phyloP scores from a whole-genome alignment of 2,113 vertebrate species.

The Dasyornis broadbenti region DNA sequence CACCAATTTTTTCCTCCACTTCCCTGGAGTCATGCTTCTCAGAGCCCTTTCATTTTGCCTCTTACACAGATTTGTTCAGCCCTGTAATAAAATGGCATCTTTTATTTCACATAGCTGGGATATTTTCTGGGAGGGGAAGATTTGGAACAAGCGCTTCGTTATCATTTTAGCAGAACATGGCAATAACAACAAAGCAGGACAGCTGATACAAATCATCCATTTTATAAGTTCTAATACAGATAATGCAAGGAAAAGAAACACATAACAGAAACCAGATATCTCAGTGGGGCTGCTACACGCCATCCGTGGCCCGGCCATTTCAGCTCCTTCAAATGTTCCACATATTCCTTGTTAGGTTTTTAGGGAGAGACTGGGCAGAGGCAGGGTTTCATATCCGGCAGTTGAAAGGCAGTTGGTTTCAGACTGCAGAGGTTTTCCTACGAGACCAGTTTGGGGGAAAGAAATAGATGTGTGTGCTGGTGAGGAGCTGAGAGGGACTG shows the following conservation, averaged over 20 bases:
- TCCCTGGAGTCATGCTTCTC: not conserved
- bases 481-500: accelerated
- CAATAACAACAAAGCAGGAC: slow-evolving; percentile 48
- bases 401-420: not conserved
- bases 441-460: not conserved
- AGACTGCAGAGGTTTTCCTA: not conserved
- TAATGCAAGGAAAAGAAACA: slow-evolving; percentile 57
- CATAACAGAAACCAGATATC: slow-evolving; percentile 60
- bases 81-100: not conserved
- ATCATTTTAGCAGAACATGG: slow-evolving; percentile 44
- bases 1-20: not conserved
- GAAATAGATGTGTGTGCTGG: not conserved
- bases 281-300: not conserved
- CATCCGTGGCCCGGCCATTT: not conserved
- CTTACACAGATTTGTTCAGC: not conserved
- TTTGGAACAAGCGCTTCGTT: not conserved
- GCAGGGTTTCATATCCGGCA: not conserved
- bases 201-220: slow-evolving; percentile 50
- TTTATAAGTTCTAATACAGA: slow-evolving; percentile 57
- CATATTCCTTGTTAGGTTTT: not conserved
- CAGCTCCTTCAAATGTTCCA: not conserved
- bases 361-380: not conserved
- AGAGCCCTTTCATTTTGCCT: not conserved
- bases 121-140: slow-evolving; percentile 49
- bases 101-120: slow-evolving; percentile 45